A percentile compares a stretch with the other conserved stretches of the same genome.
phyloP scores from a whole-genome alignment of 2,888 invertebrate genomes.

The Napeogenes sylphis region DNA sequence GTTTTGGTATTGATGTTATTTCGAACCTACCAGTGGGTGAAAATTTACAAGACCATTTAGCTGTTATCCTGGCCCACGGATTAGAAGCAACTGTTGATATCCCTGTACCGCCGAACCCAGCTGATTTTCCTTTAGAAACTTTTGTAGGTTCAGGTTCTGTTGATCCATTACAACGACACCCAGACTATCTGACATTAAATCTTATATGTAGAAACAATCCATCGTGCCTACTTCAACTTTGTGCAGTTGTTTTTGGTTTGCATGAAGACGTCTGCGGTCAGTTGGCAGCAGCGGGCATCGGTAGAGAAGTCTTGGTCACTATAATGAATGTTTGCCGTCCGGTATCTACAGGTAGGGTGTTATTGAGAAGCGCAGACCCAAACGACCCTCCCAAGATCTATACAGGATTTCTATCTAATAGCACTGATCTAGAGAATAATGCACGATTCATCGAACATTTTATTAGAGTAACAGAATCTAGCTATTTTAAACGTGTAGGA shows the following conservation, averaged over 20 bases:
- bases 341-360: conserved; percentile 10
- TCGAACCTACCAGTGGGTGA: no score
- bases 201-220: conserved; percentile 32
- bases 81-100: conserved; percentile 28
- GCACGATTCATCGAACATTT: conserved; percentile 36
- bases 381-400: conserved; percentile 37
- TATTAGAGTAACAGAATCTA: conserved; percentile 18
- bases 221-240: conserved; percentile 24
- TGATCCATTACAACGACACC: conserved; percentile 72
- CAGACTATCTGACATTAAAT: conserved; percentile 48
- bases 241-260: conserved; percentile 32
- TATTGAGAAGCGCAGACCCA: conserved; percentile 72
- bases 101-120: conserved; percentile 47
- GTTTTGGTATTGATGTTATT: no score
- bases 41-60: no score
- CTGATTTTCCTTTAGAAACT: conserved; percentile 39
- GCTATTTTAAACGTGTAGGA: no score
- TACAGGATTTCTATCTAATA: conserved; percentile 32
- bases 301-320: conserved; percentile 42
- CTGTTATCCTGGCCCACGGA: conserved; percentile 28
- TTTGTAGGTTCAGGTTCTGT: conserved; percentile 64
- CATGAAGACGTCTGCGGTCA: conserved; percentile 36
- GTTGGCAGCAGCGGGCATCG: conserved; percentile 29
- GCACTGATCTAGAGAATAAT: conserved; percentile 36
- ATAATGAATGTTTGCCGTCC: no score